Evolutionary conservation across 2,113 vertebrate genomes (phyloP).

Genomic region (Phylloscopus whistleri): DNA sequence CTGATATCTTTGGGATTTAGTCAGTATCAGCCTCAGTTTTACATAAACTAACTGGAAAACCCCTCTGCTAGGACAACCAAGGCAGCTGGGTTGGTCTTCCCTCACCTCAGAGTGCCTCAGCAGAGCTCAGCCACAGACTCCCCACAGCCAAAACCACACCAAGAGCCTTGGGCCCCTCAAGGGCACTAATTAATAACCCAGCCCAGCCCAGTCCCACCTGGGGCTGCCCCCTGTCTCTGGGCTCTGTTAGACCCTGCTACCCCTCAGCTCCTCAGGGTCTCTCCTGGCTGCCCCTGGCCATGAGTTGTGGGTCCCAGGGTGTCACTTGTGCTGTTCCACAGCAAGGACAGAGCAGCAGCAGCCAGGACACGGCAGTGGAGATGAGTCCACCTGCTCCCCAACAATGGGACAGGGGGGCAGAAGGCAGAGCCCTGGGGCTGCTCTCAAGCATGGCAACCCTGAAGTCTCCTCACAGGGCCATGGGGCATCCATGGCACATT

Average conservation of each 20-base stretch:
- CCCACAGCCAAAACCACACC: rapidly evolving
- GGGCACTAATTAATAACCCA: not conserved
- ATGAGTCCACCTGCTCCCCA: not conserved
- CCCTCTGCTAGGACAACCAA: not conserved
- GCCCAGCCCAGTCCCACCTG: rapidly evolving
- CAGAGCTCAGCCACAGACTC: not conserved
- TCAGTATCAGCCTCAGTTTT: not conserved
- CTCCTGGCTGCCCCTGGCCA: not conserved
- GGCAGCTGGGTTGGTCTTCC: rapidly evolving
- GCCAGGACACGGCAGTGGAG: not conserved
- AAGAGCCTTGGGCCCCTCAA: rapidly evolving
- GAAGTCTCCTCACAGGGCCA: rapidly evolving
- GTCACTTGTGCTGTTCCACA: not conserved
- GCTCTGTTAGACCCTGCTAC: rapidly evolving
- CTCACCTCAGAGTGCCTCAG: not conserved
- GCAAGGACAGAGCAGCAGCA: not conserved
- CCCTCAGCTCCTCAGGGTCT: too few relatives aligned
- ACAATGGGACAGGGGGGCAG: rapidly evolving
- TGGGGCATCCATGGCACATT: not conserved
- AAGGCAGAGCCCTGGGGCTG: not conserved
- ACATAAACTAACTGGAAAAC: not conserved
- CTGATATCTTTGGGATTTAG: rapidly evolving
- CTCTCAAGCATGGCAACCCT: rapidly evolving
- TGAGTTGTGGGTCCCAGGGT: too few relatives aligned
- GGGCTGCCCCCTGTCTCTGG: not conserved